Evolutionary conservation across 23 tunicate genomes (phyloP).

Genomic region (Aplidium turbinatum): DNA sequence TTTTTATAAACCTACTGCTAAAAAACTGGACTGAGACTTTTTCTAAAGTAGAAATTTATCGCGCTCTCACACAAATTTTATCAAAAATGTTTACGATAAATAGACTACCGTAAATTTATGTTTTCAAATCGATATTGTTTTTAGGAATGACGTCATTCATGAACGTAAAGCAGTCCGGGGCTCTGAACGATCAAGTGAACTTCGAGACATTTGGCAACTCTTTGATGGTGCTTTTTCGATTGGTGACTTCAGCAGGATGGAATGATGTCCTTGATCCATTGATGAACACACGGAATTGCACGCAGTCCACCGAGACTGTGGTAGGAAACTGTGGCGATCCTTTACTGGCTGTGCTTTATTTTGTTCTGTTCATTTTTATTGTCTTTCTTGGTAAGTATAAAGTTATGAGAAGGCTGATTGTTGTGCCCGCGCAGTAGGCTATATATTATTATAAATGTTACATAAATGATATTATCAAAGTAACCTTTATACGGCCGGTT

Average conservation of each 20-base stretch:
- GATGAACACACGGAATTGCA: conserved; percentile 71
- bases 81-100: too few relatives aligned
- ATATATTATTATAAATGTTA: too few relatives aligned
- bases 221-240: conserved; percentile 73
- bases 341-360: conserved; percentile 61
- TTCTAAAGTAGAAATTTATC: too few relatives aligned
- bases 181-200: conserved; percentile 87
- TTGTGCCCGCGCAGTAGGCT: too few relatives aligned
- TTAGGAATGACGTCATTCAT: conserved; percentile 90
- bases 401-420: too few relatives aligned
- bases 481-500: too few relatives aligned
- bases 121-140: background rate
- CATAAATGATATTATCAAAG: too few relatives aligned
- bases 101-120: background rate
- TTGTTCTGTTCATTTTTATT: conserved; percentile 67
- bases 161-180: conserved; percentile 68
- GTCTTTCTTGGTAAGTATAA: conserved; percentile 93
- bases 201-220: conserved; percentile 86
- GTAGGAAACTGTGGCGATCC: conserved; percentile 73
- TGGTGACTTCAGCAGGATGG: conserved; percentile 96
- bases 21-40: background rate
- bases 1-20: background rate
- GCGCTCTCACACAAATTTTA: too few relatives aligned
- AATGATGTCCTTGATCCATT: conserved; percentile 95
- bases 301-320: background rate